phyloP scores from a whole-genome alignment of 2,113 vertebrate genomes.

The Bufo bufo region DNA sequence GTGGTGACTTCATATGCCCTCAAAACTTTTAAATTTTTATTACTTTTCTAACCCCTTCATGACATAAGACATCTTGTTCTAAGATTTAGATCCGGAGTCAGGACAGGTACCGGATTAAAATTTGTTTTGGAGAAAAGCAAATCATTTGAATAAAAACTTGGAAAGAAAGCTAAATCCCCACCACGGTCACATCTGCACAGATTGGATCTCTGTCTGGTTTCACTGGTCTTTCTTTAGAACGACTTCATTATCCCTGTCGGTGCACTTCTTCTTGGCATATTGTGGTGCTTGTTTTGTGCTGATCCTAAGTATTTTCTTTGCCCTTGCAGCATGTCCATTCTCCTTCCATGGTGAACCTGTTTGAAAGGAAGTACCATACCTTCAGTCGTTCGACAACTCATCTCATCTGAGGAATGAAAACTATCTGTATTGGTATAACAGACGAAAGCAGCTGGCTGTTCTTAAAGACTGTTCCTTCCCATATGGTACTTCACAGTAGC shows the following conservation, averaged over 20 bases:
- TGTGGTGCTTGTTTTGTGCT: not conserved
- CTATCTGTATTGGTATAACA: constrained; percentile 52
- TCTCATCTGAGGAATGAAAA: constrained; percentile 78
- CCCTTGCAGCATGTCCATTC: constrained; percentile 79
- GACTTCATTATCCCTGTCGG: not conserved
- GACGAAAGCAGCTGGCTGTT: constrained; percentile 62
- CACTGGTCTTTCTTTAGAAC: not conserved
- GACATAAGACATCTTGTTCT: not conserved
- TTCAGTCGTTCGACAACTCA: constrained; percentile 93
- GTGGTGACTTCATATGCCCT: no score
- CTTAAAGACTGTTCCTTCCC: constrained; percentile 62
- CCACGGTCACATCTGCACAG: not conserved
- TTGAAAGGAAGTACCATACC: constrained; percentile 91
- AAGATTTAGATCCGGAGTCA: not conserved
- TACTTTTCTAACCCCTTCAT: no score
- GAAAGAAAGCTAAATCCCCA: constrained; percentile 48
- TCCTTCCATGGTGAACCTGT: constrained; percentile 91
- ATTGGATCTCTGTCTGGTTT: not conserved
- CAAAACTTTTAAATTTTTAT: no score
- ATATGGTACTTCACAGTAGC: constrained; percentile 72
- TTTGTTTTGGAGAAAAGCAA: not conserved
- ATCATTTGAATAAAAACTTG: constrained; percentile 42
- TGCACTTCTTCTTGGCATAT: not conserved
- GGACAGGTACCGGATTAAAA: not conserved
- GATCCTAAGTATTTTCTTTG: constrained; percentile 38